Evolutionary conservation across 2,113 vertebrate species (phyloP).

Genomic region (Pygoscelis antarcticus): DNA sequence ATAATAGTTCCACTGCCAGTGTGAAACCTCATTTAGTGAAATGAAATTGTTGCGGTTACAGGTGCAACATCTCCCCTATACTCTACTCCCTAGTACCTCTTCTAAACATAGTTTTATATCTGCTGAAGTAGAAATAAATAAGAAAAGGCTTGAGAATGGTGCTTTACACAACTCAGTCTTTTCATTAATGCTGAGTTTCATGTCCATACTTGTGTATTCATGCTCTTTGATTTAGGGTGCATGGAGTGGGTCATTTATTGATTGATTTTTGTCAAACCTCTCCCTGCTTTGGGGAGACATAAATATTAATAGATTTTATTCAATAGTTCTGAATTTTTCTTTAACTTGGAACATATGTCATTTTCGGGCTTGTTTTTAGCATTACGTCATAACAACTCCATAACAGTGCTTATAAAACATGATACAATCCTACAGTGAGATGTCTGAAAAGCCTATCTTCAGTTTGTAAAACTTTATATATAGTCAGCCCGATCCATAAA

Average conservation of each 20-base stretch:
- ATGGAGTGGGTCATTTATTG: neutral
- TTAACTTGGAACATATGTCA: neutral
- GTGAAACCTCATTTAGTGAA: neutral
- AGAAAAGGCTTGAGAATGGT: neutral
- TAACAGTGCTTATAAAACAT: neutral
- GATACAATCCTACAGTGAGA: neutral
- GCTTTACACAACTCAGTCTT: neutral
- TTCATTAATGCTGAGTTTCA: neutral
- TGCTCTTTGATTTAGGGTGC: neutral
- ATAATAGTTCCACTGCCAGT: neutral
- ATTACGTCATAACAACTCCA: neutral
- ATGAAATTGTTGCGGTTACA: neutral
- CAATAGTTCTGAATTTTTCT: neutral
- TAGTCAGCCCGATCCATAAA: neutral
- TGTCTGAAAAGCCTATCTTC: neutral
- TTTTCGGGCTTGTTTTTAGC: neutral
- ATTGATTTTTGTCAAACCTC: neutral
- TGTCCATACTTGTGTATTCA: neutral
- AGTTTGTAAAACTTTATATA: neutral
- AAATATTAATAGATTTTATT: neutral
- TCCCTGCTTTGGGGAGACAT: neutral
- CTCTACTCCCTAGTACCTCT: neutral
- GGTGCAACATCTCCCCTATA: neutral
- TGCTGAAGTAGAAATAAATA: neutral
- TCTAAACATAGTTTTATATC: neutral